Percentiles rank a stretch among this genome's conserved stretches.
Conservation (phyloP, 2,113 vertebrate species). For the Spheniscus mendiculus region DNA sequence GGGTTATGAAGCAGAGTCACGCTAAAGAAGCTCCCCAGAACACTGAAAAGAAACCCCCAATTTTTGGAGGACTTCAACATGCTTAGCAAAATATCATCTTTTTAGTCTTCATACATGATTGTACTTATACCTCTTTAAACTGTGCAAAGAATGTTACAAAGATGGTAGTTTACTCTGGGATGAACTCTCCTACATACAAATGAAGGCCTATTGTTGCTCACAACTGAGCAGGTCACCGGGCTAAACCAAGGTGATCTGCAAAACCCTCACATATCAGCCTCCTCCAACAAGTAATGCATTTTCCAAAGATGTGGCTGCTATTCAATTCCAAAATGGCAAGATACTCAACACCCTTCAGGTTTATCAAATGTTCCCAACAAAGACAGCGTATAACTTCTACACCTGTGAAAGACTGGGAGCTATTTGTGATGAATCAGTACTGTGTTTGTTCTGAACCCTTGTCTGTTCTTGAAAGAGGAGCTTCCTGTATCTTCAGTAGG, state of each 20-base stretch:
- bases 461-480: neutral
- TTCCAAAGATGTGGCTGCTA: neutral
- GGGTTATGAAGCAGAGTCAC: neutral
- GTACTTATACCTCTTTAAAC: neutral
- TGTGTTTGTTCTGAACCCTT: neutral
- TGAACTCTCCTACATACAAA: neutral
- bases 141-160: neutral
- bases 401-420: neutral
- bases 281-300: neutral
- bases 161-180: neutral
- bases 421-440: neutral
- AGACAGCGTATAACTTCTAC: neutral
- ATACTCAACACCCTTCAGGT: neutral
- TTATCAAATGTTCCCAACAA: neutral
- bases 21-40: neutral
- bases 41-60: neutral
- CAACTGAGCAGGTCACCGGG: neutral
- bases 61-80: neutral
- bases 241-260: neutral
- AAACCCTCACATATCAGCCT: slow-evolving; percentile 40
- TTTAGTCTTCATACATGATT: neutral
- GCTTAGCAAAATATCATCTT: neutral
- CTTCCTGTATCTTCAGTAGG: neutral
- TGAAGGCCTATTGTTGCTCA: neutral
- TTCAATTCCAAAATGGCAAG: neutral